Evolutionary conservation across 1,140 invertebrate genomes (phyloP), one percentile per base, ranked within the genome.

Genomic region (Cotesia vestalis): DNA sequence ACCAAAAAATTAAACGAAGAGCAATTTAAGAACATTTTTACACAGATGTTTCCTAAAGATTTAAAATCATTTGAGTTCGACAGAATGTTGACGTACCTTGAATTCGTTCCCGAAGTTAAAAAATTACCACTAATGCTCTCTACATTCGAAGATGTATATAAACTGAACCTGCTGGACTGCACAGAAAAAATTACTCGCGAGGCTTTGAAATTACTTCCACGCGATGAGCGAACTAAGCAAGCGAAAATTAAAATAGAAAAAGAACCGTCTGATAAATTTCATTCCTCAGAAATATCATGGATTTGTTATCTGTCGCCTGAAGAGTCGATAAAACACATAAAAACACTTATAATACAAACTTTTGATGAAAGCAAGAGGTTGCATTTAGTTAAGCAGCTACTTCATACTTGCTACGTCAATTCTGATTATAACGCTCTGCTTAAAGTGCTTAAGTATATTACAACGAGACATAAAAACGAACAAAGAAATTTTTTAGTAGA

Each of bases 361-460:
- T 66, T 74, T 5, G 57, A 72, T 4, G 9, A 53, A 4, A 27
- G 66, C 0, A 27, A 70, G 0, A 73, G 79, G 51, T 0, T 66
- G 1, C 2, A 20, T 0, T n/a, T 82, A 1, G 59, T 81, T 0
- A n/a, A 71, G 0, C 73, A 80, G 20, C 59, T 86, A 66, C 77
- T 86, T 4, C 78, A 73, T 14, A 71, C 62, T 5, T 86, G 83
- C 52, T 79, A 75, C 12, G 63, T 85, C 0, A 87, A 86, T 55
- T 36, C 80, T 0, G 77, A 81, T 59, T 53, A 78, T 5, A 17
- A 76, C 4, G 72, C 77, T 1, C 68, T 87, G 3, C 60, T 79
- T 0, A n/a, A 80, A 1, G 71, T 79, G 0, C 14, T 87, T 0
- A 60, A 74, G 6, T 84, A 81, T 34, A 8, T 83, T 0, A 53